phyloP scores from a whole-genome alignment of 2,888 invertebrate genomes.

The Agonopterix heracliana region DNA sequence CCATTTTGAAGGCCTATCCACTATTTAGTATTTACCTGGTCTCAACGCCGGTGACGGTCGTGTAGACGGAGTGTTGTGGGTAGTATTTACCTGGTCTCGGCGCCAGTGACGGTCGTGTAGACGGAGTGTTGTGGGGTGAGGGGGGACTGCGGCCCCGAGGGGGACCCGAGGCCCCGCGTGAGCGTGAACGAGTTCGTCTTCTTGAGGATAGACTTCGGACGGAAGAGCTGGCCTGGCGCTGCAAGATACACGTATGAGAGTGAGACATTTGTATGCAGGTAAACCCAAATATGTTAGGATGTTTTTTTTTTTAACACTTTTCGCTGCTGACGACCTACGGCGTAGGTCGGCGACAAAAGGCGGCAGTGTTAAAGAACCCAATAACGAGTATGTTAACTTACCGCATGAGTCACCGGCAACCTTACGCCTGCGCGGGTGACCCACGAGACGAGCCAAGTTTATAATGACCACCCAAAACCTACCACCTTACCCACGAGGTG shows the following conservation, averaged over 20 bases:
- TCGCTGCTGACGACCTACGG: no score
- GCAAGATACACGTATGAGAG: constrained; percentile 1
- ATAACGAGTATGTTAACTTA: no score
- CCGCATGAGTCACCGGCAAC: no score
- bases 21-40: no score
- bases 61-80: constrained; percentile 80
- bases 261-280: background rate
- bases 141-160: constrained; percentile 62
- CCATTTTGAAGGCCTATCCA: no score
- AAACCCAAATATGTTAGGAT: background rate
- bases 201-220: constrained; percentile 91
- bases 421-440: no score
- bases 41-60: constrained; percentile 89
- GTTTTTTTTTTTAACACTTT: no score
- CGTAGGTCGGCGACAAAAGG: no score
- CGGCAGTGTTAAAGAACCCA: no score
- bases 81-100: constrained; percentile 51
- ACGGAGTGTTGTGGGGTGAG: constrained; percentile 72
- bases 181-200: constrained; percentile 94
- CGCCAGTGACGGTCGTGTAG: constrained; percentile 92
- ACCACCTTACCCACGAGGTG: no score
- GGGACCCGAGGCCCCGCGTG: constrained; percentile 50
- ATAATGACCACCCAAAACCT: no score
- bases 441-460: no score
- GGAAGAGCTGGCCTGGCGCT: constrained; percentile 68